Conservation (phyloP, 2,888 invertebrate genomes). For the Ichneumoninae sp. region DNA sequence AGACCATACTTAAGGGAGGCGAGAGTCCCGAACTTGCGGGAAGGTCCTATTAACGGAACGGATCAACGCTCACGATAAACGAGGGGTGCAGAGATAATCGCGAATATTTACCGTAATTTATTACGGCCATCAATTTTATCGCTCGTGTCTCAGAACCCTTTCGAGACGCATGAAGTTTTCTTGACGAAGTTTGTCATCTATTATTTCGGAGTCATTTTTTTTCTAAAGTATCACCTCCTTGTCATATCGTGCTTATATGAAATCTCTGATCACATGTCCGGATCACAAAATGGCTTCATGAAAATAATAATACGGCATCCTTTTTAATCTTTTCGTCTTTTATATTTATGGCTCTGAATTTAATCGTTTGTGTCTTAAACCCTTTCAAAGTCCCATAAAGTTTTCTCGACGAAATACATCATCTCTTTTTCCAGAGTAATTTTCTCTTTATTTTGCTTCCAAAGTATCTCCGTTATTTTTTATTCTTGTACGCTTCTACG, state of each 20-base stretch:
- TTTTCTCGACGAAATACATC: no score
- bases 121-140: neutral
- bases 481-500: neutral
- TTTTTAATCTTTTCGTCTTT: neutral
- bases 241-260: no score
- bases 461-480: no score
- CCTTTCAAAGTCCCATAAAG: no score
- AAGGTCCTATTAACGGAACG: neutral
- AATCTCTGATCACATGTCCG: no score
- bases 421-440: neutral
- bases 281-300: no score
- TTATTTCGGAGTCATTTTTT: no score
- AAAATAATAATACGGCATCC: neutral
- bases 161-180: neutral
- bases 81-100: neutral
- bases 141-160: neutral
- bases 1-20: neutral
- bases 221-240: no score
- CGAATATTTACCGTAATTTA: conserved; percentile 19
- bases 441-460: no score
- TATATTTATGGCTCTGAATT: neutral
- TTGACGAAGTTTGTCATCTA: no score
- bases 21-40: neutral
- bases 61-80: neutral
- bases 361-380: neutral